Base-by-base conservation (phyloP, 2,797 vertebrate genomes). In the Tauraco hartlaubi region DNA sequence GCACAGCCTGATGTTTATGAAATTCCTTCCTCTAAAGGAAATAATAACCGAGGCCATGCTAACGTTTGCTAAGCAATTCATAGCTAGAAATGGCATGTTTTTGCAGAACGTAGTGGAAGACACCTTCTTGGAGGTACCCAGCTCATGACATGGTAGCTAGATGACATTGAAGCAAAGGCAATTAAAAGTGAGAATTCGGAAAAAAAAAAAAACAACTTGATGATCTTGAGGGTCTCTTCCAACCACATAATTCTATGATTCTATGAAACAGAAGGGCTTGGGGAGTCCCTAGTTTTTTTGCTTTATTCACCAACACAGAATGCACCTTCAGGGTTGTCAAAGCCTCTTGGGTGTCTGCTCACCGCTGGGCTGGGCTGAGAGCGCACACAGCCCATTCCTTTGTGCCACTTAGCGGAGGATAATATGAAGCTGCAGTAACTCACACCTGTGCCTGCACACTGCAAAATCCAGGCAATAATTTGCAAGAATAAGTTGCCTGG, bases 251-350 rank as follows among this genome's bases (percentile, higher is more conserved):
- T 35, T 35, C 35, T 35, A 35, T 35, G 35, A 35, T 35, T 35
- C 35, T 35, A 35, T 35, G 35, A 35, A 76, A 18, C 6, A 59
- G 62, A 68, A 69, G 5, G 16, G 12, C 3, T 16, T 2, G 2
- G 5, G 7, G 33, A 61, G 8, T 39, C 46, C 31, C 3, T 9
- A 29, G 33, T 2, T 44, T 12, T 12, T 41, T 56, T 26, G 10
- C 20, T 72, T 21, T 56, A 6, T 56, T 91, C 46, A 23, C 11
- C 29, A 25, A 5, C 11, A 5, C 5, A 1, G 0, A 0, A 21
- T 29, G 31, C 8, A 37, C 10, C 14, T 82, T 59, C 29, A 43
- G 7, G 11, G 6, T 4, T 69, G 19, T 54, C 74, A 28, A 73
- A 78, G 29, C 11, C n/a, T 51, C 19, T 39, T 28, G 37, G 26